phyloP scores from a whole-genome alignment of 1,140 invertebrate genomes.

The Branchinecta lynchi region DNA sequence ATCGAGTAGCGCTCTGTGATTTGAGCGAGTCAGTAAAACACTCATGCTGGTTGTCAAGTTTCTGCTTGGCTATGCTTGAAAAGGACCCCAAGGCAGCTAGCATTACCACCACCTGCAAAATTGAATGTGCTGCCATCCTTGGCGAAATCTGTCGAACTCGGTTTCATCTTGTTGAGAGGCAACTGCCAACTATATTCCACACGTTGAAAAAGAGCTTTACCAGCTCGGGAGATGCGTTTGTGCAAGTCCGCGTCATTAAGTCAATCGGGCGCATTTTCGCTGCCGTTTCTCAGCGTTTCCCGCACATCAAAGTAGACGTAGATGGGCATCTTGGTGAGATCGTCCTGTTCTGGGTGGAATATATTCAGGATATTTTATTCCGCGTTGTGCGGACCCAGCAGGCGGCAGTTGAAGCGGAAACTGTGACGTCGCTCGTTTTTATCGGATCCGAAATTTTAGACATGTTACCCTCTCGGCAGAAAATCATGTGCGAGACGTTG shows the following conservation, averaged over 20 bases:
- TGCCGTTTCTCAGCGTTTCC: neutral
- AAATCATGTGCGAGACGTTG: neutral
- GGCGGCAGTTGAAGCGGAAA: neutral
- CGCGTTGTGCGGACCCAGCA: neutral
- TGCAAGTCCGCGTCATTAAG: neutral
- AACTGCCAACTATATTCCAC: neutral
- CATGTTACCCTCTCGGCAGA: neutral
- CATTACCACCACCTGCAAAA: neutral
- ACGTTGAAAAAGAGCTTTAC: neutral
- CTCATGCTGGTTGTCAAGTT: neutral
- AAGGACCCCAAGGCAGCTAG: neutral
- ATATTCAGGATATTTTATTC: neutral
- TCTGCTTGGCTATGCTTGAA: neutral
- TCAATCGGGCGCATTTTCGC: neutral
- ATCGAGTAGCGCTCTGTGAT: neutral
- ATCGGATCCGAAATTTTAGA: neutral
- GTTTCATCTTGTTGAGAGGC: neutral
- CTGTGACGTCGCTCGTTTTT: neutral
- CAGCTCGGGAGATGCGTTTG: neutral
- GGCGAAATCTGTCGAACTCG: neutral
- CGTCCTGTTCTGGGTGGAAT: neutral
- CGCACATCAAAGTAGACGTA: neutral
- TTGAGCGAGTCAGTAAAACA: neutral
- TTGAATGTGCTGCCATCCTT: conserved; percentile 3
- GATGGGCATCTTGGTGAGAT: neutral